phyloP scores from a whole-genome alignment of 2,888 invertebrate species.

The Luperina testacea region DNA sequence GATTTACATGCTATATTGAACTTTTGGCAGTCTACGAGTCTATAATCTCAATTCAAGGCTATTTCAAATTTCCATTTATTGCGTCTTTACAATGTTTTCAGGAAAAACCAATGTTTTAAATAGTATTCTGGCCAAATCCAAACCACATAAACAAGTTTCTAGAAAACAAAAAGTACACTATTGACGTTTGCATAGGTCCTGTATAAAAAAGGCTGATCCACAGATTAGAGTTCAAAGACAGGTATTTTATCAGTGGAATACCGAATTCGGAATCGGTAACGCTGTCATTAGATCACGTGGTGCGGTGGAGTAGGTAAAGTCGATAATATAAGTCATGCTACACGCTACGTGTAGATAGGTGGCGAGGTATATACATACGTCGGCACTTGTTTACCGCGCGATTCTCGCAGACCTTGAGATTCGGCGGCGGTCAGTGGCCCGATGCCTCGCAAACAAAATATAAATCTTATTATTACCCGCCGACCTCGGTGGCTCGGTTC shows the following conservation, averaged over 20 bases:
- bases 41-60: constrained; percentile 81
- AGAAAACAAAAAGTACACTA: constrained; percentile 32
- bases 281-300: constrained; percentile 60
- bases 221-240: constrained; percentile 47
- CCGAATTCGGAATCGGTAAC: constrained; percentile 38
- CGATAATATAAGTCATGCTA: constrained; percentile 58
- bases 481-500: constrained; percentile 69
- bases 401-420: constrained; percentile 88
- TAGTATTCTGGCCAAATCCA: background rate
- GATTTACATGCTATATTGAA: constrained; percentile 81
- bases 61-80: constrained; percentile 70
- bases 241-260: constrained; percentile 40
- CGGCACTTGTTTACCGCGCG: constrained; percentile 87
- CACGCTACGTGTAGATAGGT: constrained; percentile 60
- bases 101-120: constrained; percentile 34
- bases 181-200: constrained; percentile 25
- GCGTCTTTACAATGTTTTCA: constrained; percentile 58
- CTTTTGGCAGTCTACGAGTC: constrained; percentile 71
- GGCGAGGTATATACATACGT: constrained; percentile 73
- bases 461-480: constrained; percentile 81
- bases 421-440: constrained; percentile 89
- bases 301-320: constrained; percentile 49
- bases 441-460: constrained; percentile 76
- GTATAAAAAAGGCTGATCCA: constrained; percentile 20
- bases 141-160: constrained; percentile 25